Base-by-base conservation (phyloP, 2,888 invertebrate genomes). In the Noctua comes region DNA sequence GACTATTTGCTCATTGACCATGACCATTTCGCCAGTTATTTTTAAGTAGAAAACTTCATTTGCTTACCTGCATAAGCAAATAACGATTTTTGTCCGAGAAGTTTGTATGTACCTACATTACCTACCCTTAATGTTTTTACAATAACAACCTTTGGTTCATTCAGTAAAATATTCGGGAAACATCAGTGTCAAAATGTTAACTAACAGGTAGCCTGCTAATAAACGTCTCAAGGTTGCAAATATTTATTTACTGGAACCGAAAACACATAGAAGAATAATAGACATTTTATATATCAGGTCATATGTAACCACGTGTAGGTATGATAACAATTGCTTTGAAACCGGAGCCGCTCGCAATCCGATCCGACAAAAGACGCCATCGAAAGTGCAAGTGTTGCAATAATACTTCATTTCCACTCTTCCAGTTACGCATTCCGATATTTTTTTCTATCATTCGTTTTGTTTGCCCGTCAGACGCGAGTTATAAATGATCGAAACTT, bases 361-460 rank as follows among this genome's bases (percentile, higher is more conserved):
- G 93, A 93, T 89, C 87, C 88, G 87, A 92, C 92, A 92, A 93
- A 92, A 91, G 92, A 90, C 91, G 89, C 92, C 91, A 93, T 93
- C 91, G 96, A 97, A 96, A 97, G 96, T 96, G 97, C 96, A 97
- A 97, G 97, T 97, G 97, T 96, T 95, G 93, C 95, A 94, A 96
- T 95, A 95, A 95, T 95, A 95, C 95, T 95, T 95, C 93, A 95
- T 95, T 95, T 95, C 94, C 94, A 93, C 94, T 94, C 92, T 93
- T 92, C 93, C 91, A 92, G 92, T 91, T 88, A 92, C 92, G 90
- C 93, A 94, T 96, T 95, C 95, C 94, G 89, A 89, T 87, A 91
- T 91, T 95, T 96, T 95, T 95, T 96, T 96, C 91, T 92, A 88
- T 86, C 88, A 88, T 84, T 83, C 89, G 90, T 93, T 93, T 96